A percentile compares a stretch with the other conserved stretches of the same genome.
phyloP scores from a whole-genome alignment of 2,113 vertebrate species.

The Macrotis lagotis region DNA sequence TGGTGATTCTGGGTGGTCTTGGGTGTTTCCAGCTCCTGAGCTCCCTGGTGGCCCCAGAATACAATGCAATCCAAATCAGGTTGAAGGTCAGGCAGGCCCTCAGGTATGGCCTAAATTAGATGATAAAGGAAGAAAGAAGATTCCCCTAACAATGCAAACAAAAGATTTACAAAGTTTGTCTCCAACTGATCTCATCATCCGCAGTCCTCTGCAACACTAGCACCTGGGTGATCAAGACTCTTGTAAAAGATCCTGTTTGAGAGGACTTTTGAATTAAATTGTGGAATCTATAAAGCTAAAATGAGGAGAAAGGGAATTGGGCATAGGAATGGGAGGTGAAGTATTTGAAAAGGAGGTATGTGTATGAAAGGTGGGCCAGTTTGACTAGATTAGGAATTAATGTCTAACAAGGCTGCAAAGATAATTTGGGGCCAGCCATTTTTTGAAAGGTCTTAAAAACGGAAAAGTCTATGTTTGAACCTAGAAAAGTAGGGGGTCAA shows the following conservation, averaged over 20 bases:
- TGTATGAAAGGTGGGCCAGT: background rate
- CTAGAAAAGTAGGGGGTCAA: background rate
- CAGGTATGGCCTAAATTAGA: no score
- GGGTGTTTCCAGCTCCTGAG: no score
- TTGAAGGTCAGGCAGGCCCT: no score
- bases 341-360: no score
- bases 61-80: no score
- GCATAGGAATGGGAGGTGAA: background rate
- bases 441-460: background rate
- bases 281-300: background rate
- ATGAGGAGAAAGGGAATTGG: background rate
- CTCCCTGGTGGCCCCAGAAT: no score
- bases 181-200: no score
- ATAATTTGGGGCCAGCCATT: background rate
- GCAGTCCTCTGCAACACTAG: no score
- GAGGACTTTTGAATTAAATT: background rate
- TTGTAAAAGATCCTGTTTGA: background rate
- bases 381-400: background rate
- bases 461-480: background rate
- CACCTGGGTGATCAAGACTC: background rate
- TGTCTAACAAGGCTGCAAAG: background rate
- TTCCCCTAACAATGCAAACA: no score
- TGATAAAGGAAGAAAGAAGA: no score
- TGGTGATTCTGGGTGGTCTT: no score
- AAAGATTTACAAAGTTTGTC: no score